Conservation (phyloP, 2,888 invertebrate species). For the Metacarcinus magister region DNA sequence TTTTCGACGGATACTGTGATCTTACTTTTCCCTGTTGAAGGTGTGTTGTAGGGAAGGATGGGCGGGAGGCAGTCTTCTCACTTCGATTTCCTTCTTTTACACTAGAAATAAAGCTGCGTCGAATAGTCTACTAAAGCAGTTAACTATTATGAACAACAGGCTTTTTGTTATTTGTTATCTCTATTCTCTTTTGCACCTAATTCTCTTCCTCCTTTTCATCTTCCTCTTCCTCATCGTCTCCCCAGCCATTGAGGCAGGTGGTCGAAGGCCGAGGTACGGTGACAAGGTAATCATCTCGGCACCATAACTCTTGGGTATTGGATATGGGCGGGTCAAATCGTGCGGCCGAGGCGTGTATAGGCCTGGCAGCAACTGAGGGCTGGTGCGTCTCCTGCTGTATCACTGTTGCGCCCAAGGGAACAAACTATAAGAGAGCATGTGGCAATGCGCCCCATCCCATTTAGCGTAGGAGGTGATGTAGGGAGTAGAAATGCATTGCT, state of each 20-base stretch:
- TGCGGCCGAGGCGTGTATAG: background rate
- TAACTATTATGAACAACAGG: background rate
- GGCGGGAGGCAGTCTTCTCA: background rate
- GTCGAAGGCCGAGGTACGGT: background rate
- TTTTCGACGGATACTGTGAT: too few relatives aligned
- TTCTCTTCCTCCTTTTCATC: background rate
- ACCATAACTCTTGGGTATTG: background rate
- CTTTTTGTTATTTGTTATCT: background rate
- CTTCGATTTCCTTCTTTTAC: background rate
- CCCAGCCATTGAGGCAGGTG: background rate
- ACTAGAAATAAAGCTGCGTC: background rate
- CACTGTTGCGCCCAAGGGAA: background rate
- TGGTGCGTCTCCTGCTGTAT: background rate
- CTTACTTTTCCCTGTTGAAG: background rate
- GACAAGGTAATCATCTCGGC: constrained; percentile 41
- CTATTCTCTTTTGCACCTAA: background rate
- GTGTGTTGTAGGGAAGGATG: background rate
- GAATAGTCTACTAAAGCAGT: background rate
- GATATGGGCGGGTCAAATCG: constrained; percentile 1
- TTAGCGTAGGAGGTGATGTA: background rate
- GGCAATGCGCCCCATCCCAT: background rate
- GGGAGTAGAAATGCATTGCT: background rate
- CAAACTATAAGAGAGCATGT: background rate
- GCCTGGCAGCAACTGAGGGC: constrained; percentile 3
- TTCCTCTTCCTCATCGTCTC: background rate